phyloP scores from a whole-genome alignment of 2,888 invertebrate genomes.

The Synergus itoensis region DNA sequence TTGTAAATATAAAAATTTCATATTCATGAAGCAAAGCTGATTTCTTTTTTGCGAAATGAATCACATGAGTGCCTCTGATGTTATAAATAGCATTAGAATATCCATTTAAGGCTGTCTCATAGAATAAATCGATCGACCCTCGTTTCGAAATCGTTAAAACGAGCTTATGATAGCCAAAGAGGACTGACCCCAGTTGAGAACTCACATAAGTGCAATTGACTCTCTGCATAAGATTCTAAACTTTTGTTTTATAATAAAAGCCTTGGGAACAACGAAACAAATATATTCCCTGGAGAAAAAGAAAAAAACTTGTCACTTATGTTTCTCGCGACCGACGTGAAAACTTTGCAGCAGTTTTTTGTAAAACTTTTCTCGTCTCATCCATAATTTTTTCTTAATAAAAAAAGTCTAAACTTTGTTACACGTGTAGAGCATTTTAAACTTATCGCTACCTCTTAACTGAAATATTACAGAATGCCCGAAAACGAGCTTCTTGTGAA shows the following conservation, averaged over 20 bases:
- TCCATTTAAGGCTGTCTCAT: slow-evolving; percentile 61
- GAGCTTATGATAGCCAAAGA: slow-evolving; percentile 13
- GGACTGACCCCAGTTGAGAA: slow-evolving; percentile 32
- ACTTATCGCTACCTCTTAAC: neutral
- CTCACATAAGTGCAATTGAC: slow-evolving; percentile 32
- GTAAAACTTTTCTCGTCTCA: neutral
- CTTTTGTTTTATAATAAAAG: slow-evolving; percentile 18
- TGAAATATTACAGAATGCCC: neutral
- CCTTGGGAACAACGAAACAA: slow-evolving; percentile 8
- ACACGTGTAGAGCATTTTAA: neutral
- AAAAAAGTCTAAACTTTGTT: neutral
- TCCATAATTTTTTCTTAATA: neutral
- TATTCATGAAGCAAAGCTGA: neutral
- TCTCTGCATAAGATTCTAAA: slow-evolving; percentile 39
- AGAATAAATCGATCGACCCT: slow-evolving; percentile 60
- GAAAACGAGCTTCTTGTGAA: neutral
- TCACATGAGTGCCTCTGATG: slow-evolving; percentile 40
- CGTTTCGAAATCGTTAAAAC: slow-evolving; percentile 42
- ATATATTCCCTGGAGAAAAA: neutral
- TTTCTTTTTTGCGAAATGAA: neutral
- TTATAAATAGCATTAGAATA: slow-evolving; percentile 62
- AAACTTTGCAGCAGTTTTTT: neutral
- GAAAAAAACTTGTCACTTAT: neutral
- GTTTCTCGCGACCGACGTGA: neutral
- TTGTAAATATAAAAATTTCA: no score